Evolutionary conservation across 2,797 vertebrate species (phyloP).

Genomic region (Chelonia mydas): DNA sequence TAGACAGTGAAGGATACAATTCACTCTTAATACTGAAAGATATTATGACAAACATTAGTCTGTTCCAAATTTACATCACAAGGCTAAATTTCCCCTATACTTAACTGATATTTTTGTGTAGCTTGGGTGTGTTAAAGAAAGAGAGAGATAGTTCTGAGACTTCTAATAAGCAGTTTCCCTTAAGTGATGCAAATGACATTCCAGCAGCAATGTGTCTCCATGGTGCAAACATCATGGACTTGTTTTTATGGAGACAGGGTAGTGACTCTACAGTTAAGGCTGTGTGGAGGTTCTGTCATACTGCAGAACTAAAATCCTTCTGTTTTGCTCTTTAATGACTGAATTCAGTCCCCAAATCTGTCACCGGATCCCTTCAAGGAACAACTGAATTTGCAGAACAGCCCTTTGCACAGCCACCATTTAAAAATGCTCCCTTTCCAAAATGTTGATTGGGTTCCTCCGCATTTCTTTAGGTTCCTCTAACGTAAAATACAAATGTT

Average conservation of each 20-base stretch:
- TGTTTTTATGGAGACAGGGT: not conserved
- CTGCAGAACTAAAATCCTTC: not conserved
- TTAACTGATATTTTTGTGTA: not conserved
- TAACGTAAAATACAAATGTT: not conserved
- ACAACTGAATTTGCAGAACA: not conserved
- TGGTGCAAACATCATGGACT: not conserved
- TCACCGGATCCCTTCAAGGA: not conserved
- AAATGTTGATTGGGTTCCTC: not conserved
- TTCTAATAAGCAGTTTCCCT: not conserved
- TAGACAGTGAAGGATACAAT: not conserved
- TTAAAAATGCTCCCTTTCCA: not conserved
- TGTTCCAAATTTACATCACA: not conserved
- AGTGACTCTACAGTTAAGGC: not conserved
- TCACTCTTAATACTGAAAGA: not conserved
- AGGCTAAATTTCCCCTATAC: not conserved
- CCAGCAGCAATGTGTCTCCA: not conserved
- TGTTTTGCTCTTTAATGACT: not conserved
- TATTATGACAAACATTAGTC: not conserved
- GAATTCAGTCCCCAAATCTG: not conserved
- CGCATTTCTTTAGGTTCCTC: not conserved
- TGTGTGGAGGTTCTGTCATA: not conserved
- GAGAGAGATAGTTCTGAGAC: not conserved
- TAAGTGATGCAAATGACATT: not conserved
- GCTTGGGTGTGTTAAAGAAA: not conserved
- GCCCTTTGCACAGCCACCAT: not conserved